Conservation (phyloP, 2,888 invertebrate species). For the Eilema caniola region DNA sequence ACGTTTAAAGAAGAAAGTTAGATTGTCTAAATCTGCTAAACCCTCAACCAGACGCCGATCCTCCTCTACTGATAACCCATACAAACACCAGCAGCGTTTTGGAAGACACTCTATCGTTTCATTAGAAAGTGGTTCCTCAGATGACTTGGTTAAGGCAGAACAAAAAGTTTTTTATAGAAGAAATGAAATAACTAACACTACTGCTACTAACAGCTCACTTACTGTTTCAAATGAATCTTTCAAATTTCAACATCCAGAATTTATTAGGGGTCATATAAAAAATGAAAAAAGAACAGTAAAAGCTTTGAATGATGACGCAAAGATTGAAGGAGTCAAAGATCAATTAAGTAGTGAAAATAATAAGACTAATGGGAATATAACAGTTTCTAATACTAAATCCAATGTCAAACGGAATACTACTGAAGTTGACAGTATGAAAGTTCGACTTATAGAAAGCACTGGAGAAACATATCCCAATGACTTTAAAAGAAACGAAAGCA, state of each 20-base stretch:
- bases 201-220: background rate
- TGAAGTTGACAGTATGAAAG: background rate
- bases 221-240: background rate
- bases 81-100: background rate
- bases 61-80: background rate
- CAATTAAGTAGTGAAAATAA: background rate
- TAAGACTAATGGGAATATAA: background rate
- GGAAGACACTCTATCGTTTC: background rate
- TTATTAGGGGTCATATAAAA: background rate
- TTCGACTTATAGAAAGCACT: background rate
- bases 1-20: background rate
- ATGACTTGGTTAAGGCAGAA: background rate
- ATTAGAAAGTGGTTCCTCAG: background rate
- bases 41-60: background rate
- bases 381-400: background rate
- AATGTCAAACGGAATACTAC: background rate
- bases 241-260: background rate
- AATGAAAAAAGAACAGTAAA: background rate
- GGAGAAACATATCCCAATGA: background rate
- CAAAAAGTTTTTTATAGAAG: background rate
- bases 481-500: background rate
- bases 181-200: background rate
- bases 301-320: background rate
- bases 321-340: no score
- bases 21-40: background rate